Evolutionary conservation across 2,797 vertebrate species (phyloP).

Genomic region (Fundulus diaphanus): DNA sequence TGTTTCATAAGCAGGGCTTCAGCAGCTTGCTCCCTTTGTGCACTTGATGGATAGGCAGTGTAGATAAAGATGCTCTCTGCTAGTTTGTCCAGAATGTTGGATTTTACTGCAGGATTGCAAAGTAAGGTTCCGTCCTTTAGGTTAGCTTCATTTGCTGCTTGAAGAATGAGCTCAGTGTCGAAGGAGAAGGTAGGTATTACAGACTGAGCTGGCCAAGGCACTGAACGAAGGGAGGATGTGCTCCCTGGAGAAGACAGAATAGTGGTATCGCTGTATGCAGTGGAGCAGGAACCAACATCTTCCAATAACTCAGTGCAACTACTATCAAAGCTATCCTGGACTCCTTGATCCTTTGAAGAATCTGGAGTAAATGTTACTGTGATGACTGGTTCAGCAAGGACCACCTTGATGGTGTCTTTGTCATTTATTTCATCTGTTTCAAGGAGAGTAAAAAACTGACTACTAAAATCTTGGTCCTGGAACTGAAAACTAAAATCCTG

Average conservation of each 20-base stretch:
- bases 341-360: slow-evolving; percentile 7
- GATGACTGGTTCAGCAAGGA: slow-evolving; percentile 23
- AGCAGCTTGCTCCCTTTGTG: slow-evolving; percentile 35
- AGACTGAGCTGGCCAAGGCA: slow-evolving; percentile 38
- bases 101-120: slow-evolving; percentile 36
- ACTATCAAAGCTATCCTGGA: slow-evolving; percentile 10
- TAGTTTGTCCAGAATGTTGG: slow-evolving; percentile 42
- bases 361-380: slow-evolving; percentile 15
- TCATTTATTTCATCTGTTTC: slow-evolving; percentile 26
- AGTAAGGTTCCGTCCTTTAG: slow-evolving; percentile 33
- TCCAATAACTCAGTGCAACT: too few relatives aligned
- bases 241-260: slow-evolving; percentile 19
- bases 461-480: not conserved
- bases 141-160: slow-evolving; percentile 23
- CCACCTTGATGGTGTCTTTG: slow-evolving; percentile 35
- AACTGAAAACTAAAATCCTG: slow-evolving; percentile 2
- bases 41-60: slow-evolving; percentile 33
- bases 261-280: slow-evolving; percentile 4
- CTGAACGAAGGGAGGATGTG: slow-evolving; percentile 32
- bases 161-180: slow-evolving; percentile 33
- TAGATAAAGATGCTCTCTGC: slow-evolving; percentile 44
- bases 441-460: slow-evolving; percentile 2
- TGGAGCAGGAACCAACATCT: not conserved
- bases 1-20: slow-evolving; percentile 34
- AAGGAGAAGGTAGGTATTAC: slow-evolving; percentile 34